These are phyloP conservation scores for Barypeithes pellucidus DNA, from an alignment of 2,888 invertebrate species.

Conservation along the genomic window DNA sequence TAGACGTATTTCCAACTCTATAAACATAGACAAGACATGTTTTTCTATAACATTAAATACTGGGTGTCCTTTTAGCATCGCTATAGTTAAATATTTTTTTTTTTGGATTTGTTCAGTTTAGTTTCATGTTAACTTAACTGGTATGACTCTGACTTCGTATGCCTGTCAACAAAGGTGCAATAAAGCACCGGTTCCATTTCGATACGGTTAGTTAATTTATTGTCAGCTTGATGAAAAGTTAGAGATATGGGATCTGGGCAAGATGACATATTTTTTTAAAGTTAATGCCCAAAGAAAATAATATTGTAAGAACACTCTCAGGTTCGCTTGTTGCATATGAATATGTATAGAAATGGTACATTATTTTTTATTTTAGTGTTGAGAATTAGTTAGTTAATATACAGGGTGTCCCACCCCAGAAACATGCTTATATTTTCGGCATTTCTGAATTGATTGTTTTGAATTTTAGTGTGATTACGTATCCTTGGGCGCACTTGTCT, in stretches of 20 bases:
- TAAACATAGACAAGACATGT: background rate
- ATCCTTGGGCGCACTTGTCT: too few relatives aligned
- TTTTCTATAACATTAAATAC: background rate
- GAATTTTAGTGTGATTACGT: too few relatives aligned
- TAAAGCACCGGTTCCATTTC: constrained; percentile 10
- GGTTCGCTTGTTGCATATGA: too few relatives aligned
- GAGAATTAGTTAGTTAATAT: too few relatives aligned
- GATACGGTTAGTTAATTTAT: constrained; percentile 3
- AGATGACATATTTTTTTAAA: too few relatives aligned
- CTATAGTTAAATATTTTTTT: background rate
- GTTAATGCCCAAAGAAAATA: too few relatives aligned
- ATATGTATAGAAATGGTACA: too few relatives aligned
- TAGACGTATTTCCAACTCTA: background rate
- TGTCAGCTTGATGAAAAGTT: background rate
- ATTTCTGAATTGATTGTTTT: too few relatives aligned
- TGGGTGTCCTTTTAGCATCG: background rate
- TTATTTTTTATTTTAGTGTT: too few relatives aligned
- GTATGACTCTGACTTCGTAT: constrained; percentile 2
- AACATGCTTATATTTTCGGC: too few relatives aligned
- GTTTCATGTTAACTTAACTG: constrained; percentile 14
- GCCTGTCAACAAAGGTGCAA: constrained; percentile 19
- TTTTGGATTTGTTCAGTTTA: background rate
- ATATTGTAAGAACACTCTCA: too few relatives aligned
- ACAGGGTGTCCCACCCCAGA: too few relatives aligned
- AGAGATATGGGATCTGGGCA: background rate